Percentiles rank a stretch among this genome's conserved stretches.
phyloP scores from a whole-genome alignment of 2,888 invertebrate genomes.

The Agapostemon virescens region DNA sequence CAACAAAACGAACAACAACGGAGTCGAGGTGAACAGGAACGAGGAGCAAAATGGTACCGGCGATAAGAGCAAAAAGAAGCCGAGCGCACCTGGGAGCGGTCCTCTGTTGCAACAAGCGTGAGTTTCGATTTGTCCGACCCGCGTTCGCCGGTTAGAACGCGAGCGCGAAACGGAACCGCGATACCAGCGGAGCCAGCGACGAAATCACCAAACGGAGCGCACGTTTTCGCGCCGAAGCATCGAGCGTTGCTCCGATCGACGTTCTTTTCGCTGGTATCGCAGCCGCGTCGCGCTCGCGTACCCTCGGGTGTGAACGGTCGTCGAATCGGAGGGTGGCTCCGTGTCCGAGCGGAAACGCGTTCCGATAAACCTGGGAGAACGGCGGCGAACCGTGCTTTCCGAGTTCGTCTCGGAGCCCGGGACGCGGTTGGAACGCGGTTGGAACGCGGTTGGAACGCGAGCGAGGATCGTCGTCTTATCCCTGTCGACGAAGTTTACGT shows the following conservation, averaged over 20 bases:
- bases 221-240: too few relatives aligned
- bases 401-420: background rate
- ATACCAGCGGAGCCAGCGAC: background rate
- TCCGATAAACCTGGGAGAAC: background rate
- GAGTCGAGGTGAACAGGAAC: conserved; percentile 77
- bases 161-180: background rate
- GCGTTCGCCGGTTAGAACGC: background rate
- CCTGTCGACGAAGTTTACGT: background rate
- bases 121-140: conserved; percentile 70
- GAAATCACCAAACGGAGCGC: too few relatives aligned
- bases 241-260: too few relatives aligned
- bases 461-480: background rate
- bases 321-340: background rate
- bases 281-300: background rate
- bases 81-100: conserved; percentile 80
- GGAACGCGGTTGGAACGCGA: background rate
- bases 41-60: conserved; percentile 76
- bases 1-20: conserved; percentile 78
- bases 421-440: background rate
- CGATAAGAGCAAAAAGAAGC: conserved; percentile 77
- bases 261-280: background rate
- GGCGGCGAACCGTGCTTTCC: background rate
- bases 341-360: background rate
- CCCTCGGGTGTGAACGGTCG: background rate
- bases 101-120: conserved; percentile 83